These are phyloP conservation scores for Metaphire vulgaris DNA, from an alignment of 1,140 invertebrate genomes.

Conservation along the genomic window DNA sequence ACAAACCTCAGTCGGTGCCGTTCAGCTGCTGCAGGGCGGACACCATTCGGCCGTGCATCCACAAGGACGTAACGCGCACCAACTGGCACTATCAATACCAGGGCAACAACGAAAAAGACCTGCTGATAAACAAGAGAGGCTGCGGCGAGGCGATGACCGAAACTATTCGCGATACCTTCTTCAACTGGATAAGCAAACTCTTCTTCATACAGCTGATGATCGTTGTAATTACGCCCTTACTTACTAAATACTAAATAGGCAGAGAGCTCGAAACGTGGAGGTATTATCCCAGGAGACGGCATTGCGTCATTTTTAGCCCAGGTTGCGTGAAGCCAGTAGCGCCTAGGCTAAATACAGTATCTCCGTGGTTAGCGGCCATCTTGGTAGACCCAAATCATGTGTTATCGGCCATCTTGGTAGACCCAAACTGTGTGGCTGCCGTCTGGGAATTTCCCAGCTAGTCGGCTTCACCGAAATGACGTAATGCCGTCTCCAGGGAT, in stretches of 20 bases:
- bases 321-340: neutral
- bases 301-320: neutral
- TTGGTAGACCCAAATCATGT: too few relatives aligned
- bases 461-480: too few relatives aligned
- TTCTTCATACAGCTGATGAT: too few relatives aligned
- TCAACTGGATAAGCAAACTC: too few relatives aligned
- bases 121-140: conserved; percentile 2
- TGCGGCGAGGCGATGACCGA: conserved; percentile 8
- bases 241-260: neutral
- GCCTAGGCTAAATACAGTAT: neutral
- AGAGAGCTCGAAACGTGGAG: neutral
- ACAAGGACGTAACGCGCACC: neutral
- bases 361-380: too few relatives aligned
- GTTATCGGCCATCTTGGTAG: too few relatives aligned
- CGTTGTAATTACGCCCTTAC: neutral
- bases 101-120: neutral
- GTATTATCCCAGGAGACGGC: too few relatives aligned
- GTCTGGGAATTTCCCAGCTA: too few relatives aligned
- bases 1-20: neutral
- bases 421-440: too few relatives aligned
- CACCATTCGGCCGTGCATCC: neutral
- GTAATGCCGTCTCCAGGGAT: too few relatives aligned
- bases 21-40: conserved; percentile 5
- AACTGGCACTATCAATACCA: conserved; percentile 2
- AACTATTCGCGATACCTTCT: neutral